Conservation (phyloP, 2,113 vertebrate genomes). For the Pithys albifrons region DNA sequence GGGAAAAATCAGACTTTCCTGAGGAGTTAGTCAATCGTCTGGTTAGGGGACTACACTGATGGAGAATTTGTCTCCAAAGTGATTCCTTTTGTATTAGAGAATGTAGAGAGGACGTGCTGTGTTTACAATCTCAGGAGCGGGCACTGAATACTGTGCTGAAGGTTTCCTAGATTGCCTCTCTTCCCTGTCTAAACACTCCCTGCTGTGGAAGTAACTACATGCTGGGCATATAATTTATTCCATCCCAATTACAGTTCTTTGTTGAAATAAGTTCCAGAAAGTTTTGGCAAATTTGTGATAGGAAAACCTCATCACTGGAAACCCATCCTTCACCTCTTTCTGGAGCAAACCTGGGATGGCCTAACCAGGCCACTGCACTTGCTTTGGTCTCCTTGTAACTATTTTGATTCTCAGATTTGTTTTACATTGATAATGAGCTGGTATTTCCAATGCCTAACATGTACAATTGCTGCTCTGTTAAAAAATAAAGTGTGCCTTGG, state of each 20-base stretch:
- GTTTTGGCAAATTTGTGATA: neutral
- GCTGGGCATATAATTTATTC: neutral
- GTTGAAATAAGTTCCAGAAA: neutral
- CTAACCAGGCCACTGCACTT: neutral
- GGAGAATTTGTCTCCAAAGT: neutral
- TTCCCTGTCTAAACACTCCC: neutral
- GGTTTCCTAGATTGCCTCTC: neutral
- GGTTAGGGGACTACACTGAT: neutral
- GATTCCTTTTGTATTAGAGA: neutral
- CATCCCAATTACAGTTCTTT: neutral
- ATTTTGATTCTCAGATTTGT: neutral
- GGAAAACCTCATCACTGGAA: neutral
- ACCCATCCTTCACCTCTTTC: neutral
- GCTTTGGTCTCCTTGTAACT: neutral
- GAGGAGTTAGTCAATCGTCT: neutral
- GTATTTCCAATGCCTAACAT: neutral
- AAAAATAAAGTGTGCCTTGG: neutral
- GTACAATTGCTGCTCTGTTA: neutral
- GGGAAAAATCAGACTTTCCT: neutral
- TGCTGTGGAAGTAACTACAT: neutral
- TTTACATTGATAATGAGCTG: neutral
- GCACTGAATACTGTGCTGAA: neutral
- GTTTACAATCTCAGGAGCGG: neutral
- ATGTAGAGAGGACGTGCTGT: neutral
- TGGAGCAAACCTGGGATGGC: neutral